phyloP scores from a whole-genome alignment of 2,113 vertebrate species.

The Seriola quinqueradiata region DNA sequence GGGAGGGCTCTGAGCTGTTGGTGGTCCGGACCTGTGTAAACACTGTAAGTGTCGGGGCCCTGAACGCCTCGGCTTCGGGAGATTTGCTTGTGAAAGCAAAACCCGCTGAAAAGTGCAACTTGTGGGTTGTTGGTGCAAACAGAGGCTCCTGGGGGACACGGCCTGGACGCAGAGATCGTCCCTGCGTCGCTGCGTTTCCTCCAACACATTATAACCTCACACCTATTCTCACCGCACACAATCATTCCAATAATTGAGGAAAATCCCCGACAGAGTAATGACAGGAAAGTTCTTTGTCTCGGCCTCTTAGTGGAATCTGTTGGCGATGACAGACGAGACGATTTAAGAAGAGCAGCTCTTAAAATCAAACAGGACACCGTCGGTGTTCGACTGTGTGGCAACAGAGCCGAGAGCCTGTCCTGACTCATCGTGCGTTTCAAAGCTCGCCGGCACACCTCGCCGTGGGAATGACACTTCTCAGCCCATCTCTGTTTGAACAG shows the following conservation, averaged over 20 bases:
- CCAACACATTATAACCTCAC: slow-evolving; percentile 34
- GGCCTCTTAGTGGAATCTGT: slow-evolving; percentile 71
- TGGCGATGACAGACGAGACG: slow-evolving; percentile 80
- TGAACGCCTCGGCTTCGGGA: slow-evolving; percentile 66
- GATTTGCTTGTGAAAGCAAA: slow-evolving; percentile 72
- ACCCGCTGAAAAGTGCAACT: slow-evolving; percentile 66
- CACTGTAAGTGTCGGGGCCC: slow-evolving; percentile 74
- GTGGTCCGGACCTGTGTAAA: slow-evolving; percentile 83
- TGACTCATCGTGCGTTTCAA: slow-evolving; percentile 80
- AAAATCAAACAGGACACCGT: slow-evolving; percentile 79
- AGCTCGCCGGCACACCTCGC: slow-evolving; percentile 75
- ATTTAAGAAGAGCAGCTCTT: slow-evolving; percentile 76
- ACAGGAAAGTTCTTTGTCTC: slow-evolving; percentile 71
- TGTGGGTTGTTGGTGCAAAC: slow-evolving; percentile 78
- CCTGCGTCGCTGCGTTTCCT: not conserved
- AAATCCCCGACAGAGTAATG: slow-evolving; percentile 72
- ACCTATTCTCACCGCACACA: slow-evolving; percentile 69
- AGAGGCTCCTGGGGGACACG: too few species aligned
- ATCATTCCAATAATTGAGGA: slow-evolving; percentile 50
- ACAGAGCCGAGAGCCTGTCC: slow-evolving; percentile 69
- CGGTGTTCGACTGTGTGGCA: slow-evolving; percentile 64
- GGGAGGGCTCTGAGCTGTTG: slow-evolving; percentile 67
- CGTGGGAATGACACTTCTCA: slow-evolving; percentile 82
- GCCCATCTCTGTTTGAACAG: slow-evolving; percentile 79
- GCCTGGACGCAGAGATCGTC: too few species aligned